Percentiles rank a stretch among this genome's conserved stretches.
Evolutionary conservation across 2,113 vertebrate species (phyloP).

Genomic region (Planiliza haematocheilus): DNA sequence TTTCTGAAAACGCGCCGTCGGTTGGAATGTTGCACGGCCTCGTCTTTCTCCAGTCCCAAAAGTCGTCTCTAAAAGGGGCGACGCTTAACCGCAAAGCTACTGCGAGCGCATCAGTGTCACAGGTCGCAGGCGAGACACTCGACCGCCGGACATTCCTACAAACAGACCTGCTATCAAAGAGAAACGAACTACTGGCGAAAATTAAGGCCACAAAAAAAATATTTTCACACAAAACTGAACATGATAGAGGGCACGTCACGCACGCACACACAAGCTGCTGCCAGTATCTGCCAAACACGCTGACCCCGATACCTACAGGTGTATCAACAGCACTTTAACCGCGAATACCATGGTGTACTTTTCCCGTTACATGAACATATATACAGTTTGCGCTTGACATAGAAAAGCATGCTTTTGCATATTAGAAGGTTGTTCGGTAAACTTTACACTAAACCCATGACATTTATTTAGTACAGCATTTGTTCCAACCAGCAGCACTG

Average conservation of each 20-base stretch:
- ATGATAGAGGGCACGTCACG: conserved; percentile 66
- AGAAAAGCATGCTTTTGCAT: conserved; percentile 82
- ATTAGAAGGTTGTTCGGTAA: conserved; percentile 76
- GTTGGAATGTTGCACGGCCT: conserved; percentile 61
- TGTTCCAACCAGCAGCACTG: conserved; percentile 72
- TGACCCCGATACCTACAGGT: conserved; percentile 64
- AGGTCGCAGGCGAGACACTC: conserved; percentile 47
- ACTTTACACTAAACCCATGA: conserved; percentile 72
- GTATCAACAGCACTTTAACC: conserved; percentile 61
- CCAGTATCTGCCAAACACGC: conserved; percentile 63
- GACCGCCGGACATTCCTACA: conserved; percentile 58
- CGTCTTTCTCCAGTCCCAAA: conserved; percentile 29
- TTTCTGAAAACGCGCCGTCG: conserved; percentile 26
- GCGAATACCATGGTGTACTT: conserved; percentile 49
- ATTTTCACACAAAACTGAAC: conserved; percentile 65
- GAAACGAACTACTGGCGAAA: conserved; percentile 67
- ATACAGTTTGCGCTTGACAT: conserved; percentile 68
- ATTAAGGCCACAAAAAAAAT: conserved; percentile 78
- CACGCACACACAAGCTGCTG: conserved; percentile 70
- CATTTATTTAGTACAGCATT: conserved; percentile 71
- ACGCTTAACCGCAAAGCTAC: conserved; percentile 45
- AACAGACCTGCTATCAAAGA: conserved; percentile 70
- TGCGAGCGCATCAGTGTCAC: conserved; percentile 48
- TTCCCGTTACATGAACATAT: conserved; percentile 64
- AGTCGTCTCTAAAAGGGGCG: conserved; percentile 19